phyloP scores from a whole-genome alignment of 2,113 vertebrate genomes.

The Perognathus longimembris region DNA sequence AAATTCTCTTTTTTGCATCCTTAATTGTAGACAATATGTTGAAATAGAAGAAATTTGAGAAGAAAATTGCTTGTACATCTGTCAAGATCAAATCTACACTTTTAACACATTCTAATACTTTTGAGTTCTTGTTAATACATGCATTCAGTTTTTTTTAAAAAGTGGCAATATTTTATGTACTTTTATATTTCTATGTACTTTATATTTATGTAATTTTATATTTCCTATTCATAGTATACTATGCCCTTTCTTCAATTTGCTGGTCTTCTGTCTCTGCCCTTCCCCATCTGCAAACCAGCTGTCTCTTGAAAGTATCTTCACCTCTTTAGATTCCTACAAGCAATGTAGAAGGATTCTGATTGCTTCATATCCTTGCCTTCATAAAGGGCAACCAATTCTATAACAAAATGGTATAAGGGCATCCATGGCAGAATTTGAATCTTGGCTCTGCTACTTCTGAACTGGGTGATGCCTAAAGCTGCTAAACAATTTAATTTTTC shows the following conservation, averaged over 20 bases:
- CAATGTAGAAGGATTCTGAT: no score
- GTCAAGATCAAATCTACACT: neutral
- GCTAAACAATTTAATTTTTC: neutral
- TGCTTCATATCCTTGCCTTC: no score
- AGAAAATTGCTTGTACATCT: neutral
- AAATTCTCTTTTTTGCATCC: neutral
- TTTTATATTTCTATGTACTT: no score
- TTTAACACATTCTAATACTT: neutral
- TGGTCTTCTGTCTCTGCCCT: neutral
- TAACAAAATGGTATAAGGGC: neutral
- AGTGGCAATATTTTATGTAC: neutral
- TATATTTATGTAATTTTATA: no score
- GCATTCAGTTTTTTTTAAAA: neutral
- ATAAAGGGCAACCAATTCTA: neutral
- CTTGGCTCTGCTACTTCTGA: neutral
- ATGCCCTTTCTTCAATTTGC: neutral
- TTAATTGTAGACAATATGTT: neutral
- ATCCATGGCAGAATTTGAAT: neutral
- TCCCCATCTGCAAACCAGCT: neutral
- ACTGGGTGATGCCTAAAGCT: neutral
- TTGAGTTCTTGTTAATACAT: neutral
- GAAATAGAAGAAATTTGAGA: constrained; percentile 7
- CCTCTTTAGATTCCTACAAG: neutral
- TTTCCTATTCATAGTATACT: neutral
- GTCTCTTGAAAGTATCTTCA: neutral